These are phyloP conservation scores for Clepsis dumicolana DNA, from an alignment of 2,888 invertebrate species.

Conservation along the genomic window DNA sequence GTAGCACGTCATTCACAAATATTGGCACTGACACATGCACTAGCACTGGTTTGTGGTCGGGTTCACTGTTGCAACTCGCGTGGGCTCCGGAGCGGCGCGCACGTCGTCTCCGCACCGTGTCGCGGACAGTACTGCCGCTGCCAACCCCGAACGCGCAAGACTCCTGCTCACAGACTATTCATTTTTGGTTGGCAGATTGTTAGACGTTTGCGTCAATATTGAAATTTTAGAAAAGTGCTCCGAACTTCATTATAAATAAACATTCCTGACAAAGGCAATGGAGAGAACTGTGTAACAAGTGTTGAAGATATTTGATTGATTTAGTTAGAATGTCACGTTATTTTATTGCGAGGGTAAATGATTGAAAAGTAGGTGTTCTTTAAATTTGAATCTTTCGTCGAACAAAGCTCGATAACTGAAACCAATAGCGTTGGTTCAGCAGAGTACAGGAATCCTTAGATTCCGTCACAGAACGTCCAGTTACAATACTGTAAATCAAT, in stretches of 20 bases:
- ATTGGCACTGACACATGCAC: constrained; percentile 54
- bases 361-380: too few relatives aligned
- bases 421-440: too few relatives aligned
- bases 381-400: too few relatives aligned
- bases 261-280: constrained; percentile 27
- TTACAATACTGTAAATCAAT: constrained; percentile 24
- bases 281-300: constrained; percentile 19
- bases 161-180: constrained; percentile 31
- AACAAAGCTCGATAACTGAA: too few relatives aligned
- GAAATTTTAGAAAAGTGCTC: constrained; percentile 50
- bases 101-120: constrained; percentile 62
- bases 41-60: constrained; percentile 64
- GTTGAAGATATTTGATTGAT: constrained; percentile 3
- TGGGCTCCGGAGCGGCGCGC: constrained; percentile 50
- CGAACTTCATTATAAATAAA: constrained; percentile 42
- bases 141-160: constrained; percentile 33
- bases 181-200: constrained; percentile 53
- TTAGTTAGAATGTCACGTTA: too few relatives aligned
- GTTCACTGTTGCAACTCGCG: constrained; percentile 61
- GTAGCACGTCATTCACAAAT: constrained; percentile 63
- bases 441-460: background rate
- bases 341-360: too few relatives aligned
- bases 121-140: constrained; percentile 50
- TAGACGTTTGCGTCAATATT: constrained; percentile 61
- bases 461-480: background rate